Evolutionary conservation across 2,888 invertebrate species (phyloP), one percentile per base, ranked within the genome.

Genomic region (Timema cristinae): DNA sequence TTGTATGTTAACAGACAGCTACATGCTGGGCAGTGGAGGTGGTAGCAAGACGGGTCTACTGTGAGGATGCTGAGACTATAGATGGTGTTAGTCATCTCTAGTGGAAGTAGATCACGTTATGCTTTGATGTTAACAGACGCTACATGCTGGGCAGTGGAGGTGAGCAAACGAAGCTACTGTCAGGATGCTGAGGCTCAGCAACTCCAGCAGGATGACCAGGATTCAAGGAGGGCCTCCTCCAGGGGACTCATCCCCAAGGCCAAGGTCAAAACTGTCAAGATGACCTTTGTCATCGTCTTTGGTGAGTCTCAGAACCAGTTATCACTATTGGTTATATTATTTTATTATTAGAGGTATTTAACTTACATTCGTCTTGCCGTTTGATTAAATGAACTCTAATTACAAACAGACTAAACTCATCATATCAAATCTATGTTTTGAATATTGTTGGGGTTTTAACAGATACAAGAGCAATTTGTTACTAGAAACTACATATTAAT

Each of bases 181-280:
- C 11, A 5, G 63, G 52, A 72, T 74, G 74, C 71, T 72, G 51
- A 68, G 74, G 6, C 72, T 68, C 74, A 75, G 59, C 74, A 75
- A 47, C 72, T 75, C 10, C 74, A 75, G 63, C 71, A 71, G 52
- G 75, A 75, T 47, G 75, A 75, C 69, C 75, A 75, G 50, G 86
- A 86, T 76, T 89, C 89, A 52, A 85, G 93, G 66, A 86, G 95
- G 66, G 94, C 94, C 1, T 95, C 95, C 80, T 95, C 95, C 51
- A 86, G 96, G 69, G 97, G 97, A 63, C 91, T 97, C 74, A 97
- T 97, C 79, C 97, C 97, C 0, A 89, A 94, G 75, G 97, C 97
- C 52, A 97, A 97, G 85, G 94, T 97, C 78, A 97, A 97, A 86
- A 97, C 96, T 16, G 94, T 97, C 75, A 97, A 97, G 84, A 97